These are phyloP conservation scores for Littorina saxatilis DNA, from an alignment of 1,140 invertebrate genomes.

Conservation along the genomic window DNA sequence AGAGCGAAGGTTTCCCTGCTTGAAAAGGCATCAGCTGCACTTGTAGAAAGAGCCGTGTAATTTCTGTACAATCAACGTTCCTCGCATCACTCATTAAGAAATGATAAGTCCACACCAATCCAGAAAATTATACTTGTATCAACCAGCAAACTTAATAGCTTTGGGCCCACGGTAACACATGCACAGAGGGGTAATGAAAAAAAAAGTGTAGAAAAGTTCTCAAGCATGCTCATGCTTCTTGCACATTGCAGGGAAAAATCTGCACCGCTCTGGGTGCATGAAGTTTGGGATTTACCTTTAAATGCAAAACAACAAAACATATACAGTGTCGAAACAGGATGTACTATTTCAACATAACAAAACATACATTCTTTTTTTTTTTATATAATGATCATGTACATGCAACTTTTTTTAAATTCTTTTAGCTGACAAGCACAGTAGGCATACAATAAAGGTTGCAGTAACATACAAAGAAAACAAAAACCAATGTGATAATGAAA, in stretches of 20 bases:
- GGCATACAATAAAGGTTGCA: background rate
- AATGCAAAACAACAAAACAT: no score
- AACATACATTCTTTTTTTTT: no score
- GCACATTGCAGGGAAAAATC: background rate
- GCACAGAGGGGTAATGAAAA: background rate
- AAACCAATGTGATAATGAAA: no score
- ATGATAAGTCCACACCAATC: background rate
- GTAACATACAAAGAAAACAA: background rate
- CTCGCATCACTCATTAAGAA: background rate
- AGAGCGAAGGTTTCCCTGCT: constrained; percentile 1
- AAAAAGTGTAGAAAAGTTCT: background rate
- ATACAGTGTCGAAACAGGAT: no score
- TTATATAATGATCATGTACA: no score
- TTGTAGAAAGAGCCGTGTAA: constrained; percentile 15
- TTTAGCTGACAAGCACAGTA: background rate
- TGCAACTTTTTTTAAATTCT: no score
- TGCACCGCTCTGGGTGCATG: no score
- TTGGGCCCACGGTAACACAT: background rate
- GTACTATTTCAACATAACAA: no score
- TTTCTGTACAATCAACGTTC: background rate
- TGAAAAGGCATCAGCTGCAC: constrained; percentile 17
- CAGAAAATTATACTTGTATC: background rate
- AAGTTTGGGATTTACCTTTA: no score
- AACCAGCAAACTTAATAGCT: background rate
- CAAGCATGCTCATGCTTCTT: background rate